Conservation (phyloP, 2,797 vertebrate genomes). For the Lepilemur septentrionalis region DNA sequence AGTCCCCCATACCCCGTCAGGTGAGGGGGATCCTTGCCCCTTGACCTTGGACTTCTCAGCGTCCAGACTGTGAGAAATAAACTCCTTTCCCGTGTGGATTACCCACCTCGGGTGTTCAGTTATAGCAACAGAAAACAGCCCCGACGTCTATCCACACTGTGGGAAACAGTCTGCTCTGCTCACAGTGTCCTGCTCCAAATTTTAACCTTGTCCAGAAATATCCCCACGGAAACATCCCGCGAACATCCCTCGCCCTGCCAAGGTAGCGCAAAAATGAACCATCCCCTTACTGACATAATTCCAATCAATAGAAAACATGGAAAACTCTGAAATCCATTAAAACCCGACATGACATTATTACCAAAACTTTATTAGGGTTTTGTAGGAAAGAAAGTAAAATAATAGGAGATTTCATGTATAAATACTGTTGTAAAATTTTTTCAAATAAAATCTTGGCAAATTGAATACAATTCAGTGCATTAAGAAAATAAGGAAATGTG, state of each 20-base stretch:
- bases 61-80: neutral
- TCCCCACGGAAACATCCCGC: neutral
- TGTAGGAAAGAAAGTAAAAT: neutral
- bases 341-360: neutral
- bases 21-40: neutral
- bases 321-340: neutral
- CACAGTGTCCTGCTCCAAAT: too few species aligned
- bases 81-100: neutral
- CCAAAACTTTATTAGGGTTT: neutral
- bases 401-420: neutral
- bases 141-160: too few species aligned
- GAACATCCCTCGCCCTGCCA: neutral
- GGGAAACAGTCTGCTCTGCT: neutral
- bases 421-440: neutral
- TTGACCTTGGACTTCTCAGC: neutral
- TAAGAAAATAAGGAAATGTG: neutral
- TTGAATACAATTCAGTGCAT: neutral
- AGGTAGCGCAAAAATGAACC: neutral
- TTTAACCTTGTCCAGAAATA: neutral
- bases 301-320: neutral
- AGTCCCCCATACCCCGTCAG: neutral
- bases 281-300: neutral
- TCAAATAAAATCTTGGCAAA: neutral
- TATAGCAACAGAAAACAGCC: neutral
- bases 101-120: neutral